Evolutionary conservation across 2,113 vertebrate species (phyloP), one percentile per base, ranked within the genome.

Genomic region (Apus apus): DNA sequence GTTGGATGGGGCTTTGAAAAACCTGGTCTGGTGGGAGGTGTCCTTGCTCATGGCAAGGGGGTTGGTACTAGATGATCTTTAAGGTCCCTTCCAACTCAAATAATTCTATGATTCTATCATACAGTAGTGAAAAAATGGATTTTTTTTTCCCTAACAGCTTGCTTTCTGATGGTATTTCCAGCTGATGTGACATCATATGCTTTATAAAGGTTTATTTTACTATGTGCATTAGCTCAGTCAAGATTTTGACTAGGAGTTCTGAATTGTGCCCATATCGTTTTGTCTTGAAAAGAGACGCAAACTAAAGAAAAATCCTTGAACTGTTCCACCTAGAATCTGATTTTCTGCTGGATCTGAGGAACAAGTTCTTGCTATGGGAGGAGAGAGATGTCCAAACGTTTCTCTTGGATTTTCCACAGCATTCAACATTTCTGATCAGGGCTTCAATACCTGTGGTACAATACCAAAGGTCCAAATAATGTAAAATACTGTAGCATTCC

Each of bases 101-200:
- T 8, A 15, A 46, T 46, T 46, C 46, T 46, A 43, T 43, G 46
- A 46, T 17, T 46, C 46, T 46, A 46, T 46, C 17, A 46, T 46
- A 29, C 3, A 19, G 15, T 34, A 15, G 29, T 57, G 23, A 79
- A 58, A 1, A n/a, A 67, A 62, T 18, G 16, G 0, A 7, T 0
- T 43, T 58, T 45, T 54, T 81, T 76, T 18, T 23, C 21, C 51
- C 30, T 81, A 58, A 75, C 94, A 73, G 5, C 5, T 25, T 67
- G 7, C 18, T 91, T 89, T 57, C 51, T 80, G 34, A 25, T 32
- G 6, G 17, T 70, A 57, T 16, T 5, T 66, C 25, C 27, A 62
- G 29, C 9, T 40, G 40, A 76, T 1, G 0, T 45, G 60, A 67
- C 15, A 56, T 18, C 21, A 21, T 19, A 80, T 13, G 4, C 4